These are phyloP conservation scores for Spizaetus ornatus DNA, from an alignment of 2,113 vertebrate genomes.

Conservation along the genomic window DNA sequence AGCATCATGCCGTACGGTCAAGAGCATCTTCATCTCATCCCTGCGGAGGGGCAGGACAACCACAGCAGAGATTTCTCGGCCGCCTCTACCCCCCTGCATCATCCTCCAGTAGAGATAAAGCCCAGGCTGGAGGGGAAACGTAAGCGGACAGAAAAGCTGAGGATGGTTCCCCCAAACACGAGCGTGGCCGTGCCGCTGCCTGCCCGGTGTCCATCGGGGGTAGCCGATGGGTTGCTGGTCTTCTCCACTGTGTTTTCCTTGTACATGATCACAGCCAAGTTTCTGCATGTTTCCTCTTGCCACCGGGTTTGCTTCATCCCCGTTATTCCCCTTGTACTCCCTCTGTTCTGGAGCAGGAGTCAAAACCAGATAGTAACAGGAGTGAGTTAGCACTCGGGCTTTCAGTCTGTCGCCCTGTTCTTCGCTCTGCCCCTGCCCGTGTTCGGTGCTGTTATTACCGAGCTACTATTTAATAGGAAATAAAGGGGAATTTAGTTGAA, in stretches of 20 bases:
- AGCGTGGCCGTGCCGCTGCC: rapidly evolving
- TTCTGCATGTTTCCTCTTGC: rapidly evolving
- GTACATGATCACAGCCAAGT: rapidly evolving
- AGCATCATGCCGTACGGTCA: rapidly evolving
- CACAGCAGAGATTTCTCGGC: not conserved
- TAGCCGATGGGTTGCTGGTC: not conserved
- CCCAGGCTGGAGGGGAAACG: not conserved
- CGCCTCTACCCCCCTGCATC: not conserved
- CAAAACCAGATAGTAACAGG: not conserved
- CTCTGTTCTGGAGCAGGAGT: not conserved
- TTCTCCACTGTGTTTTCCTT: rapidly evolving
- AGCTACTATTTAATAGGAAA: not conserved
- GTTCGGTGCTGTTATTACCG: rapidly evolving
- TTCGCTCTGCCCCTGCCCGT: not conserved
- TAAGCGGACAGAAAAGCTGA: rapidly evolving
- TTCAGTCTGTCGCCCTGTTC: not conserved
- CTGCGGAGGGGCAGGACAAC: not conserved
- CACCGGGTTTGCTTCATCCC: rapidly evolving
- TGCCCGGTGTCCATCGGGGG: rapidly evolving
- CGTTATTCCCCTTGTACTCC: rapidly evolving
- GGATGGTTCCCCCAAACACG: rapidly evolving
- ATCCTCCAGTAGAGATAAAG: not conserved
- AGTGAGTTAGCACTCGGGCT: not conserved
- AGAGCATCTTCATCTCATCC: not conserved
- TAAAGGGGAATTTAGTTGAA: not conserved